Conservation (phyloP, 2,888 invertebrate species). For the Bursaphelenchus okinawaensis region DNA sequence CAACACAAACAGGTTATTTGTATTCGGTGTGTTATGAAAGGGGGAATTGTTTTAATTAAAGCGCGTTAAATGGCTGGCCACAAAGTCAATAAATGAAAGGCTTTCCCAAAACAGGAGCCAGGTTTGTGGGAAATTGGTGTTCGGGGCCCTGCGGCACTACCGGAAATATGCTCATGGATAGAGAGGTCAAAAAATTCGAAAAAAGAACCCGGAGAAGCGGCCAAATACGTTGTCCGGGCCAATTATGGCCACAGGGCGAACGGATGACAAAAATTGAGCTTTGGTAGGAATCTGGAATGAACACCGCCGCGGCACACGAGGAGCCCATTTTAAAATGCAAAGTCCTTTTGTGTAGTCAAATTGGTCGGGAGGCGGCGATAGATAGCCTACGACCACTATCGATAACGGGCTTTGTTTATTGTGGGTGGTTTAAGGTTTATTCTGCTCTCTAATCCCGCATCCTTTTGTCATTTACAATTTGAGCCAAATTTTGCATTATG, state of each 20-base stretch:
- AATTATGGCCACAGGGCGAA: not conserved
- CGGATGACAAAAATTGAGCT: not conserved
- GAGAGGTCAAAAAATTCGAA: not conserved
- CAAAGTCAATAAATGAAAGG: conserved; percentile 2
- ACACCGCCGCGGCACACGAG: not conserved
- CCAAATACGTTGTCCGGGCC: not conserved
- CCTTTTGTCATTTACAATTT: too few species aligned
- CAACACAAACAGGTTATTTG: conserved; percentile 17
- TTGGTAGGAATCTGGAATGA: not conserved
- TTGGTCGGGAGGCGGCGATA: not conserved
- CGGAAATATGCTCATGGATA: not conserved
- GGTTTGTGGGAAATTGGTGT: conserved; percentile 3
- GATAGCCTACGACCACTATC: too few species aligned
- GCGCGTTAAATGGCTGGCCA: not conserved
- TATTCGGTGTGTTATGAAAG: not conserved
- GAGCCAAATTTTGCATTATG: too few species aligned
- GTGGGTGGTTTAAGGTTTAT: not conserved
- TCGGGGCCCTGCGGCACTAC: not conserved
- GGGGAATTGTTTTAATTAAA: conserved; percentile 9
- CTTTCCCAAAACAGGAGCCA: not conserved
- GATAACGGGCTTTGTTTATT: not conserved
- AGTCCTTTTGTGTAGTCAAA: not conserved
- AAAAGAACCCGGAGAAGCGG: not conserved
- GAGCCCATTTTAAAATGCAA: not conserved
- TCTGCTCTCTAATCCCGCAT: too few species aligned